These are phyloP conservation scores for Acanthosepion lycidas DNA, from an alignment of 2,888 invertebrate genomes.

Conservation along the genomic window DNA sequence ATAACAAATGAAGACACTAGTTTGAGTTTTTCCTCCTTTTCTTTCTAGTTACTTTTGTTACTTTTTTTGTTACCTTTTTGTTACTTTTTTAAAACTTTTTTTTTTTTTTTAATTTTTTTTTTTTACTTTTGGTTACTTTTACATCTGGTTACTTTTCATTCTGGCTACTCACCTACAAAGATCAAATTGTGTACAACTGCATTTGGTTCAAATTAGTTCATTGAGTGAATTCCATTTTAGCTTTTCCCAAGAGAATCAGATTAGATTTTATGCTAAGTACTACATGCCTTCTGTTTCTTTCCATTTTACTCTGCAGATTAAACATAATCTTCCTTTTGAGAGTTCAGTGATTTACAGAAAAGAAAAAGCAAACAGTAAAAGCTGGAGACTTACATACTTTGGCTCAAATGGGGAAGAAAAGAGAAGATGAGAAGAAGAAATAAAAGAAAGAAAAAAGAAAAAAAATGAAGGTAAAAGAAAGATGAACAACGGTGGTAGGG, in stretches of 20 bases:
- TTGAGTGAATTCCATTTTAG: conserved; percentile 33
- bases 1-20: neutral
- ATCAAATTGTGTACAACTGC: conserved; percentile 6
- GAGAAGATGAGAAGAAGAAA: neutral
- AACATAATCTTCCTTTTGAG: neutral
- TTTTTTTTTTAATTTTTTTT: neutral
- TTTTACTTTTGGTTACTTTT: neutral
- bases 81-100: neutral
- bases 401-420: neutral
- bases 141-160: neutral
- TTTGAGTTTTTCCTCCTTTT: neutral
- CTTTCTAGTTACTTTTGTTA: neutral
- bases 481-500: too few species aligned
- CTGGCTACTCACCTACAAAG: neutral
- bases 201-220: neutral
- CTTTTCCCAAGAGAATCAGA: neutral
- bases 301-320: neutral
- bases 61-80: neutral
- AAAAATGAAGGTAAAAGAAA: too few species aligned
- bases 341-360: neutral
- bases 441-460: neutral
- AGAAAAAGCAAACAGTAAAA: neutral
- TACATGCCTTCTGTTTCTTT: neutral
- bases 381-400: neutral
- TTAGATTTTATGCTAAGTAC: conserved; percentile 20